Evolutionary conservation across 2,797 vertebrate species (phyloP).

Genomic region (Sitta carolinensis): DNA sequence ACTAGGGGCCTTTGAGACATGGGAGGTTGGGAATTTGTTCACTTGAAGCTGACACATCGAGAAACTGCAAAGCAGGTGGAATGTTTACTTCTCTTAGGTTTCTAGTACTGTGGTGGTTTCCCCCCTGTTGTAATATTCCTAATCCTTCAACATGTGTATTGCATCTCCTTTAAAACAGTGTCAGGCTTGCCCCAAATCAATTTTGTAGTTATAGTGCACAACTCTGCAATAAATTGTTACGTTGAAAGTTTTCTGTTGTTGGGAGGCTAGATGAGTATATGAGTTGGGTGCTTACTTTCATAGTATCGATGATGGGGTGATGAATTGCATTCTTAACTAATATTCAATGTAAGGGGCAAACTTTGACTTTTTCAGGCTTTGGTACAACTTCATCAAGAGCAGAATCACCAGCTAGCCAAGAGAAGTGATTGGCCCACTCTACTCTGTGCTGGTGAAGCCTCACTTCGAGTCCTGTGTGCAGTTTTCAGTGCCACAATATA

Average conservation of each 20-base stretch:
- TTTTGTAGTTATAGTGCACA: neutral
- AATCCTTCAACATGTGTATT: neutral
- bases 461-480: neutral
- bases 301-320: neutral
- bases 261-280: neutral
- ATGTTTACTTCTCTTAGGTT: neutral
- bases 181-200: fast-evolving
- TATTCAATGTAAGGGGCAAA: neutral
- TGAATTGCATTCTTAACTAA: neutral
- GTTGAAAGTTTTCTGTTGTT: neutral
- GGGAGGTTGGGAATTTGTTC: neutral
- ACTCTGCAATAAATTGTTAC: neutral
- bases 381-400: neutral
- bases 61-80: neutral
- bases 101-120: neutral
- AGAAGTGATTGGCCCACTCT: neutral
- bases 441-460: neutral
- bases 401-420: too few species aligned
- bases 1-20: neutral
- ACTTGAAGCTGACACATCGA: neutral
- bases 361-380: neutral
- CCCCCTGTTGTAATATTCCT: fast-evolving
- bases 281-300: neutral
- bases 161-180: neutral
- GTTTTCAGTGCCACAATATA: neutral